Conservation (phyloP, 2,797 vertebrate genomes). For the Sciurus carolinensis region DNA sequence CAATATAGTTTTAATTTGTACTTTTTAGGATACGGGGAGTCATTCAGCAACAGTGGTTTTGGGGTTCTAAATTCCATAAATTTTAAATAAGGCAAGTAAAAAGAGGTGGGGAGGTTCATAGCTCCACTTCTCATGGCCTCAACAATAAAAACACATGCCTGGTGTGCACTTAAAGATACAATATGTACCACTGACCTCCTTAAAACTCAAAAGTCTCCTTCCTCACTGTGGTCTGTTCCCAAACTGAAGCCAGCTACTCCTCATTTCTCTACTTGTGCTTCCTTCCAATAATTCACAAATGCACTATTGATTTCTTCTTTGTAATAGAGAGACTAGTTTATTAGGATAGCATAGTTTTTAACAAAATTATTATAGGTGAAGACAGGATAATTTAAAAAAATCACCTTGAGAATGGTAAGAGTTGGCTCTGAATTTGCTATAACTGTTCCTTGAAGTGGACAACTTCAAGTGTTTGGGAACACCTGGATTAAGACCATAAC, state of each 20-base stretch:
- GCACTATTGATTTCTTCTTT: slow-evolving; percentile 9
- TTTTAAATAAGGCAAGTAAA: slow-evolving; percentile 77
- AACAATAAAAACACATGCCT: slow-evolving; percentile 59
- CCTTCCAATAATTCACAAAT: slow-evolving; percentile 38
- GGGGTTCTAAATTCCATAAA: slow-evolving; percentile 75
- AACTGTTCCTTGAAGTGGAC: slow-evolving; percentile 55
- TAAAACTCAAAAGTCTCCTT: slow-evolving; percentile 40
- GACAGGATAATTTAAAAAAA: slow-evolving; percentile 36
- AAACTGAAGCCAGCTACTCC: not conserved
- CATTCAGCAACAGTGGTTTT: slow-evolving; percentile 62
- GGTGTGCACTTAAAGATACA: slow-evolving; percentile 54
- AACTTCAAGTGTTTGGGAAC: slow-evolving; percentile 57
- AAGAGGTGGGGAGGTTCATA: slow-evolving; percentile 69
- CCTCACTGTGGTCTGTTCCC: not conserved
- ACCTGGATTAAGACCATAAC: slow-evolving; percentile 63
- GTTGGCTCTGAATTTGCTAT: not conserved
- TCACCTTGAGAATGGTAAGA: not conserved
- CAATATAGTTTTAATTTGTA: slow-evolving; percentile 50
- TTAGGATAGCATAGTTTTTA: not conserved
- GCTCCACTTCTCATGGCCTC: slow-evolving; percentile 62
- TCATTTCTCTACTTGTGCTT: not conserved
- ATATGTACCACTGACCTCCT: not conserved
- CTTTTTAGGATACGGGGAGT: slow-evolving; percentile 48
- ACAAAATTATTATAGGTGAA: slow-evolving; percentile 57
- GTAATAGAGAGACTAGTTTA: slow-evolving; percentile 20